A percentile compares a stretch with the other conserved stretches of the same genome.
Evolutionary conservation across 2,113 vertebrate genomes (phyloP).

Genomic region (Stomatorhinus ivindoensis): DNA sequence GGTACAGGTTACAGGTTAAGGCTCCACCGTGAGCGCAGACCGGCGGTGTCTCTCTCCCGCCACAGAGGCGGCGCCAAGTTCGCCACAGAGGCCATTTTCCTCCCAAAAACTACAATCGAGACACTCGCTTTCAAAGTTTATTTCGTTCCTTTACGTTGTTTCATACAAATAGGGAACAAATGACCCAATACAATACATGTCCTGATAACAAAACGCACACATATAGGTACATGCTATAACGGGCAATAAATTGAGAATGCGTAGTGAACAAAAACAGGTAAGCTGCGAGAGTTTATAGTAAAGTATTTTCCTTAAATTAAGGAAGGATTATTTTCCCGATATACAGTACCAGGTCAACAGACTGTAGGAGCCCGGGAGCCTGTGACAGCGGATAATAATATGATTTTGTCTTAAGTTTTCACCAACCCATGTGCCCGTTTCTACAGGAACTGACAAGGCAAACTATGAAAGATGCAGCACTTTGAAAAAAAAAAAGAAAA

Average conservation of each 20-base stretch:
- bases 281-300: not conserved
- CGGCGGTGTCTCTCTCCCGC: not conserved
- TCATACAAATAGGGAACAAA: not conserved
- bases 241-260: not conserved
- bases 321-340: not conserved
- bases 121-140: not conserved
- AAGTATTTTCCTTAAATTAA: not conserved
- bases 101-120: not conserved
- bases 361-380: not conserved
- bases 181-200: not conserved
- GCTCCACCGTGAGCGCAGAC: not conserved
- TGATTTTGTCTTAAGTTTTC: not conserved
- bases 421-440: not conserved
- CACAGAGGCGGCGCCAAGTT: not conserved
- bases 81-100: not conserved
- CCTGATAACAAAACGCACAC: not conserved
- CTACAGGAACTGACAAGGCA: not conserved
- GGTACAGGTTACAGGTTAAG: not conserved
- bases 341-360: not conserved
- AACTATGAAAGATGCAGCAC: not conserved
- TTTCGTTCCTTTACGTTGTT: not conserved
- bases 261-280: not conserved
- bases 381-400: not conserved
- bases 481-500: not conserved
- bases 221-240: not conserved